Base-by-base conservation (phyloP, 1,140 invertebrate species). In the Theocolax elegans region DNA sequence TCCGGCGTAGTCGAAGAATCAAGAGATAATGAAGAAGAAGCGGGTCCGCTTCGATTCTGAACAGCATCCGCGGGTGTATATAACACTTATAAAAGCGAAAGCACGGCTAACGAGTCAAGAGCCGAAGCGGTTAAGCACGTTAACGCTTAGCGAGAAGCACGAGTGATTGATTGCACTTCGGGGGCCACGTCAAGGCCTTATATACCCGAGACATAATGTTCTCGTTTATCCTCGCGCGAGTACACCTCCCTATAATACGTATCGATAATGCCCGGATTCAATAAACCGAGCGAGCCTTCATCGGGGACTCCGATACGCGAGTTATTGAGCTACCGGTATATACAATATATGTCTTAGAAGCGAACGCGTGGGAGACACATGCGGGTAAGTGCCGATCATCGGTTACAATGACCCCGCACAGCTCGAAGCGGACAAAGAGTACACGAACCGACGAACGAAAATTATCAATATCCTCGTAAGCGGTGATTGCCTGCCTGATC, bases 251-350 rank as follows among this genome's bases (percentile, higher is more conserved):
- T 65, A 59, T 67, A 54, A n/a, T 69, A 66, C 63, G 56, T 73
- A 81, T 83, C 81, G 81, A 82, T 83, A 81, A 79, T 75, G 75
- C 80, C 77, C 81, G 79, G 81, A 83, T 83, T 81, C 76, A 79
- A 81, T 51, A 51, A n/a, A 53, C 42, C n/a, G n/a, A 3, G 27
- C 15, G 25, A 15, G 6, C 23, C 0, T 46, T 4, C 19, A 46
- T 8, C 44, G n/a, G 4, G 10, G 10, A 10, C 31, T 21, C 21
- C 48, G n/a, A 58, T 58, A 38, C 35, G 31, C 19, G 31, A 19
- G 35, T 40, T 58, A 38, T 38, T 12, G 29, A 21, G 31, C 3
- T 6, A 19, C n/a, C n/a, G 6, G 44, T 0, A 17, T 15, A 10
- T 17, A 12, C 17, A 6, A 35, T 35, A 35, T 35, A 35, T 10